Conservation (phyloP, 1,140 invertebrate genomes). For the Zaprionus davidi region DNA sequence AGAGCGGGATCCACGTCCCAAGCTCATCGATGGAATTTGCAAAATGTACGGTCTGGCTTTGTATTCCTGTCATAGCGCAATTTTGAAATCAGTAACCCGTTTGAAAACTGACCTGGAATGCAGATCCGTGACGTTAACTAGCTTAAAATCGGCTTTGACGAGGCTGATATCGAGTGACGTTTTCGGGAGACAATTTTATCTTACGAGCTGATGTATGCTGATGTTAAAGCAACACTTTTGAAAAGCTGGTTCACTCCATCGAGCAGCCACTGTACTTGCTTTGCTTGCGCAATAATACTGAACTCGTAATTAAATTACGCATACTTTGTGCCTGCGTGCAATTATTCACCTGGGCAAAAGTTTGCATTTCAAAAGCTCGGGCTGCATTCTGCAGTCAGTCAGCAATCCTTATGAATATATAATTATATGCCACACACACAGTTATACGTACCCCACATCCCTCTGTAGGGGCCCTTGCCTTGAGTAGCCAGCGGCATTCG, state of each 20-base stretch:
- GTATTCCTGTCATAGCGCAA: background rate
- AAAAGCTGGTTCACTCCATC: background rate
- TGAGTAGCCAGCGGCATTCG: constrained; percentile 5
- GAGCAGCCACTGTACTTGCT: background rate
- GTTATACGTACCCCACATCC: background rate
- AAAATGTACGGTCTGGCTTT: background rate
- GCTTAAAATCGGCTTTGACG: background rate
- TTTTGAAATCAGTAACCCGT: background rate
- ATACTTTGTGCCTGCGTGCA: background rate
- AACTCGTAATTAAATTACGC: constrained; percentile 7
- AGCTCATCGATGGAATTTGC: constrained; percentile 11
- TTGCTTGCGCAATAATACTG: background rate
- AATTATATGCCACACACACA: background rate
- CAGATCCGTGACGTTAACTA: background rate
- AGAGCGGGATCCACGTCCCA: background rate
- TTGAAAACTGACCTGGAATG: background rate
- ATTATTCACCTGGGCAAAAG: constrained; percentile 1
- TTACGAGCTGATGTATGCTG: background rate
- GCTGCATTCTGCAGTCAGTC: constrained; percentile 5
- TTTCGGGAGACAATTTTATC: background rate
- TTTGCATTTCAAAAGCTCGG: background rate
- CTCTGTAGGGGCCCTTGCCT: background rate
- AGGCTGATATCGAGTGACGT: background rate
- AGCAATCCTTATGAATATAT: constrained; percentile 5
- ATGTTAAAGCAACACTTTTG: no score